Evolutionary conservation across 2,113 vertebrate species (phyloP), one percentile per base, ranked within the genome.

Genomic region (Amia ocellicauda): DNA sequence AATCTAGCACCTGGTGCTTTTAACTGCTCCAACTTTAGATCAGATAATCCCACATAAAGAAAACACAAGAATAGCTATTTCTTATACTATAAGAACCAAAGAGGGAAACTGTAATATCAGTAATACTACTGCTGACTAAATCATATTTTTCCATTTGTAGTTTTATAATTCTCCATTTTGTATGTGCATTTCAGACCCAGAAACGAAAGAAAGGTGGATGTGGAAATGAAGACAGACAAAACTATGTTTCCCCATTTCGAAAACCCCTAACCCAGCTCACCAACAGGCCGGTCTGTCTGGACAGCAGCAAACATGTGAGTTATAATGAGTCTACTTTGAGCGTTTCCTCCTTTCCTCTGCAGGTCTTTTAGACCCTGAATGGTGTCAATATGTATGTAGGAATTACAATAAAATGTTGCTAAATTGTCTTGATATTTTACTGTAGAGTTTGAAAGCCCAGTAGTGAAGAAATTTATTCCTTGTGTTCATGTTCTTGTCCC

Each of bases 291-390:
- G 63, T 66, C 0, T 93, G 86, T 78, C 59, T 91, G 58, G 93
- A 97, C 69, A 91, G 87, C 69, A 87, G 81, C 29, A 86, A 90
- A 29, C 96, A 98, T 72, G 96, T 95, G 79, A 93, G 93, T 76
- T 29, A 22, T 2, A 40, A n/a, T n/a, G n/a, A n/a, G n/a, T n/a
- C n/a, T 4, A 2, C 13, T 3, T 31, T 55, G 22, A 24, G n/a
- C 31, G 16, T 64, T 54, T 54, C 8, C 3, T 59, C 27, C 13
- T 7, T 2, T 51, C 36, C 7, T 41, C 3, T 2, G 2, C 10
- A 2, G 2, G 27, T 3, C 13, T 10, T 51, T 29, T 50, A 13
- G 10, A 47, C 23, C 24, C 2, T 52, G n/a, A 7, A 9, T 42
- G 24, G 31, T 23, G 9, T 42, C n/a, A 26, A 13, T 10, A 14